Base-by-base conservation (phyloP, 64 coral and sea anemone genomes). In the Stylophora pistillata region DNA sequence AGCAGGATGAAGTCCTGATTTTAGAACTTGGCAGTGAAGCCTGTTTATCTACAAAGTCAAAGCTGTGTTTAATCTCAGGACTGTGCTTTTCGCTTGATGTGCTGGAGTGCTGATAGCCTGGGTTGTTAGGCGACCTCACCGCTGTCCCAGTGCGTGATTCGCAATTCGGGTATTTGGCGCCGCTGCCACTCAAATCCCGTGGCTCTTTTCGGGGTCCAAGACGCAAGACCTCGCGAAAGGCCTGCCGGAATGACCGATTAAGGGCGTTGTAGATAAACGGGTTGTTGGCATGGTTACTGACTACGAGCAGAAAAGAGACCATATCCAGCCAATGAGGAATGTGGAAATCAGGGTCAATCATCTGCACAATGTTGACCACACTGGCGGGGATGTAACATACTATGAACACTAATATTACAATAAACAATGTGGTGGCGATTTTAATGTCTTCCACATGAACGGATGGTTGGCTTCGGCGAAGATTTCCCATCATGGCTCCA, bases 311-410 rank as follows among this genome's bases (percentile, higher is more conserved):
- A 27, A 91, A 86, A 15, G 90, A 75, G 32, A 91, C 17, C 53
- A 91, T 82, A 74, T 91, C 90, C 7, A 86, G 26, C 26, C 74
- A 63, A 30, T 71, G 90, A 32, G 81, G 82, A 13, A 91, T 84
- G 5, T 21, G 37, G 78, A 66, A 75, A 18, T 52, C 82, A 47
- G 64, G 34, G 27, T 69, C 20, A 4, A 81, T 58, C 90, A 91
- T 85, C 26, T 91, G 72, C 7, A 91, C 71, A 29, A 86, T 59
- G 33, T 91, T 91, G 11, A 91, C 68, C 17, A 86, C 74, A 72
- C 90, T 91, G 1, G 64, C 90, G 4, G 90, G 90, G 21, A 84
- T 91, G 73, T 91, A 91, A 27, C 90, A 91, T 14, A 91, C 66
- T 2, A 91, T 25, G 65, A 91, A 91, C 25, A 84, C 82, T 1